Evolutionary conservation across 2,797 vertebrate species (phyloP).

Genomic region (Sebastes umbrosus): DNA sequence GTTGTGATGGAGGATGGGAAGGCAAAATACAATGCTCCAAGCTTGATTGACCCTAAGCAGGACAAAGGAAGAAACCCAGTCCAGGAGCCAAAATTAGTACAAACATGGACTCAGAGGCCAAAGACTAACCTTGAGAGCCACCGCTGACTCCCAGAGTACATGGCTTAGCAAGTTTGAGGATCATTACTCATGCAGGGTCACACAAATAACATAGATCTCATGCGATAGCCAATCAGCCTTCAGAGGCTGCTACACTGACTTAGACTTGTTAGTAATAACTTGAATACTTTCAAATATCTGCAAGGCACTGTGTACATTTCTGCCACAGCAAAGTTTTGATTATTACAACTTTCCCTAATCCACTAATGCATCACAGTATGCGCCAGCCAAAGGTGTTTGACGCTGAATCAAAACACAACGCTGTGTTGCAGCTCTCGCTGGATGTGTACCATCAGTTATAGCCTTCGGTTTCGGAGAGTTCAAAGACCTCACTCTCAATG

Average conservation of each 20-base stretch:
- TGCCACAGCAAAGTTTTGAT: conserved; percentile 8
- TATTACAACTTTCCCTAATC: conserved; percentile 2
- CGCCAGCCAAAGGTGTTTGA: conserved; percentile 4
- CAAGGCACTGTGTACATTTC: background rate
- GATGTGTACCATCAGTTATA: background rate
- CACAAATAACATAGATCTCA: background rate
- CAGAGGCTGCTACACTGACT: background rate
- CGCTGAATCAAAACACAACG: conserved; percentile 9
- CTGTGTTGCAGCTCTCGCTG: background rate
- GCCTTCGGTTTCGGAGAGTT: background rate
- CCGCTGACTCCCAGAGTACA: background rate
- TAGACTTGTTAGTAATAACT: background rate
- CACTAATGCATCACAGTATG: conserved; percentile 19
- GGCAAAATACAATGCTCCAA: background rate
- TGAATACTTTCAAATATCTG: background rate
- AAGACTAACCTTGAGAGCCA: background rate
- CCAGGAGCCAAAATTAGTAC: background rate
- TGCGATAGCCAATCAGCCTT: background rate
- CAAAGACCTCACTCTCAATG: background rate
- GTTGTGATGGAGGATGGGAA: background rate
- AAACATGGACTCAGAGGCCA: background rate
- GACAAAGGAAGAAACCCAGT: background rate
- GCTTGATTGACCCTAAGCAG: background rate
- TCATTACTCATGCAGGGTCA: background rate
- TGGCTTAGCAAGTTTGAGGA: background rate